Percentiles rank a stretch among this genome's conserved stretches.
Evolutionary conservation across 1,140 invertebrate species (phyloP).

Genomic region (Atta texana): DNA sequence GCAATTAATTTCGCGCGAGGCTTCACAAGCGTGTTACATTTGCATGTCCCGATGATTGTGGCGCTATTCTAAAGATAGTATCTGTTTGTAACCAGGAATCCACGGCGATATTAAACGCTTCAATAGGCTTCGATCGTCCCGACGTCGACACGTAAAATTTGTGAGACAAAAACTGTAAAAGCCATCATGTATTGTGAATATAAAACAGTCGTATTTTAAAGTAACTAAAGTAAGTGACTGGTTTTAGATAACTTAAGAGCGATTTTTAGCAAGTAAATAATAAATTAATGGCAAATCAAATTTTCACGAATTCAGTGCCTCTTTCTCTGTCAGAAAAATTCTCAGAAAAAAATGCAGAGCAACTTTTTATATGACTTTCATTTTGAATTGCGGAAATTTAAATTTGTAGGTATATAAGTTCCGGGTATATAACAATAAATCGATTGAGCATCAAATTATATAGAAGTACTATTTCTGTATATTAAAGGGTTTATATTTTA

Average conservation of each 20-base stretch:
- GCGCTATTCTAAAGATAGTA: constrained; percentile 74
- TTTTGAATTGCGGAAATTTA: not conserved
- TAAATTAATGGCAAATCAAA: too few relatives aligned
- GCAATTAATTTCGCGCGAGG: constrained; percentile 77
- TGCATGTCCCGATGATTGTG: constrained; percentile 75
- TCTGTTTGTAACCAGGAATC: constrained; percentile 49
- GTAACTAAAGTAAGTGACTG: not conserved
- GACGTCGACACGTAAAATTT: not conserved
- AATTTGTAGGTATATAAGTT: not conserved
- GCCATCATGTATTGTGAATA: not conserved
- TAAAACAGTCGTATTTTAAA: not conserved
- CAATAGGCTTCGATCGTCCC: constrained; percentile 49
- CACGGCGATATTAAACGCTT: constrained; percentile 71
- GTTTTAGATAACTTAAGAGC: not conserved
- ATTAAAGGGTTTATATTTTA: too few relatives aligned
- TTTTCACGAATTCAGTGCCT: too few relatives aligned
- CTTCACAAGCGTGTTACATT: constrained; percentile 63
- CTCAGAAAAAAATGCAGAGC: not conserved
- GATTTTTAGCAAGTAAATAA: not conserved
- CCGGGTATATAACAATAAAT: not conserved
- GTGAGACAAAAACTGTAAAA: constrained; percentile 21
- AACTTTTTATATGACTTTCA: not conserved
- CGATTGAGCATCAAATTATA: too few relatives aligned
- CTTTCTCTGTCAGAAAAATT: not conserved
- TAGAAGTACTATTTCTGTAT: too few relatives aligned